A percentile compares a stretch with the other conserved stretches of the same genome.
Conservation (phyloP, 1,140 invertebrate genomes). For the Melanaphis sacchari region DNA sequence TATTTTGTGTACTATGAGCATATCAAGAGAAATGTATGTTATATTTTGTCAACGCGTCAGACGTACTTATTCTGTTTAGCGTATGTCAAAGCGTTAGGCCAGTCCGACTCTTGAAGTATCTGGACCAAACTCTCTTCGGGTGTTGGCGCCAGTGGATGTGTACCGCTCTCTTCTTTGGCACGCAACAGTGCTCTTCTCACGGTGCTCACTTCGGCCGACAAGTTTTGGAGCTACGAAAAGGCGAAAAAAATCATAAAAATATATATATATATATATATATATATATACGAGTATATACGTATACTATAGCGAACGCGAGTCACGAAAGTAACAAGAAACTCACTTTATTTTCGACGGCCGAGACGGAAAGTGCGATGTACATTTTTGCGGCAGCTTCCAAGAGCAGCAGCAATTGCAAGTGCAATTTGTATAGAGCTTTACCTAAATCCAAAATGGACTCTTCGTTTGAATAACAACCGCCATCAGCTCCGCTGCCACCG, state of each 20-base stretch:
- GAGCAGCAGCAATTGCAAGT: conserved; percentile 90
- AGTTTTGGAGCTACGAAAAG: conserved; percentile 66
- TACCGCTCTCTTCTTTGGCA: conserved; percentile 69
- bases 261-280: no score
- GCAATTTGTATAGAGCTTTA: conserved; percentile 86
- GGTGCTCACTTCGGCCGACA: conserved; percentile 67
- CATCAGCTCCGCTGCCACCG: not conserved
- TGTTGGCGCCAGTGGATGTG: conserved; percentile 65
- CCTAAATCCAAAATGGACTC: conserved; percentile 79
- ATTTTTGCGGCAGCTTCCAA: conserved; percentile 93
- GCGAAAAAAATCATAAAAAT: not conserved
- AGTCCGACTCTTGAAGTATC: conserved; percentile 71
- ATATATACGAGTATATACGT: no score
- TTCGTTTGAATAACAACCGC: conserved; percentile 63
- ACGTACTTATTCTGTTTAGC: conserved; percentile 68
- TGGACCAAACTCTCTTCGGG: conserved; percentile 69
- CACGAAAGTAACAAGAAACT: not conserved
- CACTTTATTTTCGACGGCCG: conserved; percentile 67
- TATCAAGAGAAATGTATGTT: not conserved
- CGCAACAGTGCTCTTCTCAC: conserved; percentile 67
- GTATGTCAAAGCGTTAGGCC: conserved; percentile 72
- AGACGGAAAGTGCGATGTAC: conserved; percentile 70
- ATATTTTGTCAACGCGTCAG: not conserved
- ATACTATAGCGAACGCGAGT: no score
- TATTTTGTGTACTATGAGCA: no score